A percentile compares a stretch with the other conserved stretches of the same genome.
Evolutionary conservation across 2,113 vertebrate species (phyloP).

Genomic region (Pelvicachromis taeniatus): DNA sequence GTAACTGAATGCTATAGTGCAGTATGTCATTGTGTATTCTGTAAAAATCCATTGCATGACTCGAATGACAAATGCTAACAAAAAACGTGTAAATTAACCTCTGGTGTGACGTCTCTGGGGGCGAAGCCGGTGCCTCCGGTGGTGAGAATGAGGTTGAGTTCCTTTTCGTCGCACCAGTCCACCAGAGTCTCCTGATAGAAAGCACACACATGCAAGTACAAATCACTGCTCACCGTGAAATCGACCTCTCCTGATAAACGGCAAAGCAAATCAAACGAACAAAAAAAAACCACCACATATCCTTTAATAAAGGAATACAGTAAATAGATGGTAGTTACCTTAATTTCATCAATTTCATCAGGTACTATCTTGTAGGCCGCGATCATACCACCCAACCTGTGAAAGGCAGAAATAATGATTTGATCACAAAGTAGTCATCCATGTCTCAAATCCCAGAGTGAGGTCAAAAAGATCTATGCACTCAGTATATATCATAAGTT

Average conservation of each 20-base stretch:
- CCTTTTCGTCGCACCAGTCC: slow-evolving; percentile 99
- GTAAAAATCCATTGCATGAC: neutral
- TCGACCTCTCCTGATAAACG: neutral
- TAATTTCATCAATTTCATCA: slow-evolving; percentile 98
- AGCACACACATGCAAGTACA: neutral
- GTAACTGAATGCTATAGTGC: neutral
- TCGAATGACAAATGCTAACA: neutral
- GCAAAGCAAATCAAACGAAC: neutral
- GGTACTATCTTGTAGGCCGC: slow-evolving; percentile 99
- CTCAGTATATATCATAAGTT: neutral
- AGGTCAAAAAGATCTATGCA: neutral
- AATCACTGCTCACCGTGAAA: neutral
- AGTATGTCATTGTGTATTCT: neutral
- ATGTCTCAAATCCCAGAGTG: neutral
- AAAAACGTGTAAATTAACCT: slow-evolving; percentile 75
- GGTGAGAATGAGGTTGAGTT: slow-evolving; percentile 97
- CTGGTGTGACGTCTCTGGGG: slow-evolving; percentile 97
- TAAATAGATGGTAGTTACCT: slow-evolving; percentile 70
- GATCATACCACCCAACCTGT: slow-evolving; percentile 96
- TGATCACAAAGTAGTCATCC: neutral
- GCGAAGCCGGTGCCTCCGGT: slow-evolving; percentile 98
- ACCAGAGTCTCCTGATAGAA: slow-evolving; percentile 88
- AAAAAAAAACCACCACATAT: neutral
- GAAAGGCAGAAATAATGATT: slow-evolving; percentile 52
- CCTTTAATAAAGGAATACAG: slow-evolving; percentile 15